phyloP scores from a whole-genome alignment of 2,888 invertebrate genomes.

The Ochlodes sylvanus region DNA sequence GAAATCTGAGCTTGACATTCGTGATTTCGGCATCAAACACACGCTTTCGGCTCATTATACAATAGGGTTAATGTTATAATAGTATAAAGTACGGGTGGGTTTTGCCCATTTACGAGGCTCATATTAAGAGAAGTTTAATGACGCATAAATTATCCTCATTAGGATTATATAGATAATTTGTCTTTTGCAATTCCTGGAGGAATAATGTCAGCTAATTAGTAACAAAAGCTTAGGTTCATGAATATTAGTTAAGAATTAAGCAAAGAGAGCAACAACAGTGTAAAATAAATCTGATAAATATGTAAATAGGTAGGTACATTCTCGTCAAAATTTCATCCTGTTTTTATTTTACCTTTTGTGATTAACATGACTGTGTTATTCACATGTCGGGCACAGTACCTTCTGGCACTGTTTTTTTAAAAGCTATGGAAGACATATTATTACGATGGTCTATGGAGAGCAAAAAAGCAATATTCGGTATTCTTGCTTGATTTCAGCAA shows the following conservation, averaged over 20 bases:
- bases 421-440: too few species aligned
- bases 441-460: too few species aligned
- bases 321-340: too few species aligned
- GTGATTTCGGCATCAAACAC: constrained; percentile 5
- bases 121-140: constrained; percentile 17
- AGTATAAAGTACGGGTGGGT: constrained; percentile 4
- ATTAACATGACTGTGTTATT: too few species aligned
- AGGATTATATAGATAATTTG: constrained; percentile 4
- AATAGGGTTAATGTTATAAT: constrained; percentile 5
- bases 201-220: neutral
- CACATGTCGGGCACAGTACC: too few species aligned
- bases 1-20: neutral
- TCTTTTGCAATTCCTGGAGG: neutral
- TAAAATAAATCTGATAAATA: too few species aligned
- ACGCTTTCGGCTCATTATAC: constrained; percentile 5
- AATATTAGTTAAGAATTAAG: neutral
- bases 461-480: too few species aligned
- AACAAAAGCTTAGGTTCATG: neutral
- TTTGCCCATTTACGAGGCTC: constrained; percentile 3
- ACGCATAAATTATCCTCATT: constrained; percentile 13
- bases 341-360: too few species aligned
- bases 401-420: too few species aligned
- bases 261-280: neutral
- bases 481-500: too few species aligned
- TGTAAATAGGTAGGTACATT: too few species aligned